Conservation (phyloP, 2,113 vertebrate species). For the Melierax canorus region DNA sequence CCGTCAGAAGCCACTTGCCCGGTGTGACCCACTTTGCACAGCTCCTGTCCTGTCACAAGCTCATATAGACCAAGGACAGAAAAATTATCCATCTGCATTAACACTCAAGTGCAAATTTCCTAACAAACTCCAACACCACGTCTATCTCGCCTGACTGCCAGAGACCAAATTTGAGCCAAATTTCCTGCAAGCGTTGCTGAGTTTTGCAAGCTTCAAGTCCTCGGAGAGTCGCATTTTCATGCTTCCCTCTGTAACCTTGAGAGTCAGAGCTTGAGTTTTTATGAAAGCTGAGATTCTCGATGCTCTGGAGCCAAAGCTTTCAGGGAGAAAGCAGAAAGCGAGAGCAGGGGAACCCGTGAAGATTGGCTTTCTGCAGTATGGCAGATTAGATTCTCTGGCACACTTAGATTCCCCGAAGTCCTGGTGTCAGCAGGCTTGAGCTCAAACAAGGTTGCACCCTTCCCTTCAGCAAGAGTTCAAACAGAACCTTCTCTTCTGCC, state of each 20-base stretch:
- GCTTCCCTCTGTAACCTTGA: neutral
- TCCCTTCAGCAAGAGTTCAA: neutral
- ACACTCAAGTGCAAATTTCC: neutral
- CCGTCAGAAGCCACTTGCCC: neutral
- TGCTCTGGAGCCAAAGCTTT: neutral
- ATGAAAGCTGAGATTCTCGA: neutral
- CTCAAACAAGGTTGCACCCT: neutral
- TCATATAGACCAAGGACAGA: neutral
- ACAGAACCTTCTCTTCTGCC: neutral
- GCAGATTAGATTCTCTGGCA: neutral
- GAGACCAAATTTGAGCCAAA: neutral
- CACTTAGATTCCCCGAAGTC: rapidly evolving
- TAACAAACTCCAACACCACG: neutral
- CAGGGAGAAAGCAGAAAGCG: neutral
- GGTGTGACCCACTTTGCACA: rapidly evolving
- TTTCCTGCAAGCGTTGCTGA: neutral
- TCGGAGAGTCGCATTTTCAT: neutral
- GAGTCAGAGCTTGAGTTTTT: neutral
- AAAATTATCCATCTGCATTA: neutral
- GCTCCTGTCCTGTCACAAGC: neutral
- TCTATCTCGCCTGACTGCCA: neutral
- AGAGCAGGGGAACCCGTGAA: neutral
- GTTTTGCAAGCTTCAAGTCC: conserved; percentile 5
- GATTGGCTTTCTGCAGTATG: rapidly evolving
- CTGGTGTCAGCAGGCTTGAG: neutral